A percentile compares a stretch with the other conserved stretches of the same genome.
Evolutionary conservation across 2,888 invertebrate genomes (phyloP).

Genomic region (Oeneis ivallda): DNA sequence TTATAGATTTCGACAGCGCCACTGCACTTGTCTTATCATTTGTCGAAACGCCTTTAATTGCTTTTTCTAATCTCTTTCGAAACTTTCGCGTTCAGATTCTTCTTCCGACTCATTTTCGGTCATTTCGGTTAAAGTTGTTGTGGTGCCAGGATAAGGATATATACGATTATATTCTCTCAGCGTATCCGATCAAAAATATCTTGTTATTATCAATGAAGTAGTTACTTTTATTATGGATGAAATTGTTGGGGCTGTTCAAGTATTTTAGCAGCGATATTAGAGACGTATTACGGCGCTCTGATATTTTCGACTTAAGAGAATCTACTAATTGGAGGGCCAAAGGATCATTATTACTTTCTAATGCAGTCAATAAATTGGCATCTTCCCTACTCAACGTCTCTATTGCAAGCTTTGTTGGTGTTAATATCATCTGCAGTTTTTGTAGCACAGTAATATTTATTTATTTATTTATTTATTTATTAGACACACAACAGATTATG

Average conservation of each 20-base stretch:
- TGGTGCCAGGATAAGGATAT: too few relatives aligned
- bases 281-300: slow-evolving; percentile 34
- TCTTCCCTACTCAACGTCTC: slow-evolving; percentile 35
- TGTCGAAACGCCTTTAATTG: slow-evolving; percentile 15
- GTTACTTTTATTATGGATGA: too few relatives aligned
- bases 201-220: too few relatives aligned
- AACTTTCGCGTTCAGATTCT: slow-evolving; percentile 6
- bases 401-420: slow-evolving; percentile 25
- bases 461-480: too few relatives aligned
- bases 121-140: too few relatives aligned
- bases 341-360: slow-evolving; percentile 31
- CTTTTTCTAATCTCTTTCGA: slow-evolving; percentile 3
- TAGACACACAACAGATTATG: too few relatives aligned
- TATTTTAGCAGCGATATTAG: slow-evolving; percentile 37
- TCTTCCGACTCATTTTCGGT: not conserved
- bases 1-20: slow-evolving; percentile 19
- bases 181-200: too few relatives aligned
- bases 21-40: slow-evolving; percentile 17
- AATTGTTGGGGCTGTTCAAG: slow-evolving; percentile 34
- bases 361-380: slow-evolving; percentile 35
- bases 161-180: too few relatives aligned
- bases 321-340: slow-evolving; percentile 37
- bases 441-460: too few relatives aligned
- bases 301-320: slow-evolving; percentile 36
- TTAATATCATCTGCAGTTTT: too few relatives aligned